Conservation (phyloP, 2,113 vertebrate genomes). For the Hiodon tergisus region DNA sequence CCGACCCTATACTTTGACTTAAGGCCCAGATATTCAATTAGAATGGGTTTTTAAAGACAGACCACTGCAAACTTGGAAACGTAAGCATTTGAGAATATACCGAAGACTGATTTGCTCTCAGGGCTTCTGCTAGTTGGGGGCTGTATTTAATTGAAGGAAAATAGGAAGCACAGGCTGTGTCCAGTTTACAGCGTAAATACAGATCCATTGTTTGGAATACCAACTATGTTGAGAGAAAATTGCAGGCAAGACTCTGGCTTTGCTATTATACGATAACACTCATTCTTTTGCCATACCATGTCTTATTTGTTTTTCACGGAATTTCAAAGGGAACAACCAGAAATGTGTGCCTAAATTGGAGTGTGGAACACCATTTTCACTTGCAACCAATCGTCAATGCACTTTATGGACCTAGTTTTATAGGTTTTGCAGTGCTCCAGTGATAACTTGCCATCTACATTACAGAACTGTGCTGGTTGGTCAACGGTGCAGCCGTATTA, state of each 20-base stretch:
- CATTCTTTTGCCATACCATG: not conserved
- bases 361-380: too few species aligned
- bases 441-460: not conserved
- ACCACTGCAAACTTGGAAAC: not conserved
- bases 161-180: not conserved
- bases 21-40: not conserved
- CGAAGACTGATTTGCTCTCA: conserved; percentile 15
- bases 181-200: not conserved
- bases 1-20: not conserved
- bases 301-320: not conserved
- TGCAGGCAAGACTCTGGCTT: not conserved
- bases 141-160: conserved; percentile 17
- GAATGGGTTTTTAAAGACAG: not conserved
- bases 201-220: not conserved
- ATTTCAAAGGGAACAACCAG: not conserved
- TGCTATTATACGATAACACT: not conserved
- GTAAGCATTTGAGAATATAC: not conserved
- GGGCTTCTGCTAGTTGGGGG: conserved; percentile 5
- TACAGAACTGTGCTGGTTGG: conserved; percentile 10
- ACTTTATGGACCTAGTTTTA: conserved; percentile 14
- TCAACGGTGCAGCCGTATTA: not conserved
- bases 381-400: conserved; percentile 1
- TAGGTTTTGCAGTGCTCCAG: conserved; percentile 15
- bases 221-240: not conserved
- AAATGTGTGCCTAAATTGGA: not conserved